Conservation (phyloP, 2,888 invertebrate species). For the Ceraclea dissimilis region DNA sequence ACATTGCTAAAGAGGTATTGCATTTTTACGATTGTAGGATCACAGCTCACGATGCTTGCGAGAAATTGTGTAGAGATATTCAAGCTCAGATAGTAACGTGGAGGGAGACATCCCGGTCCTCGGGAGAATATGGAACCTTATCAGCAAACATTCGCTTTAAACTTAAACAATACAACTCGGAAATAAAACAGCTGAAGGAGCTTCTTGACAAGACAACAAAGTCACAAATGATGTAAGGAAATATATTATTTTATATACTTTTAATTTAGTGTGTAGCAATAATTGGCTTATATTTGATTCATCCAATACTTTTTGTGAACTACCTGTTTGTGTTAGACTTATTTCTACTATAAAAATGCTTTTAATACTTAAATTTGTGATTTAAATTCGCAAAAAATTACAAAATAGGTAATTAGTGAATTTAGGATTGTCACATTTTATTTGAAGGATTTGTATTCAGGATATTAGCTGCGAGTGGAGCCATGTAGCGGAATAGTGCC, state of each 20-base stretch:
- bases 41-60: constrained; percentile 57
- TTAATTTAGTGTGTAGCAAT: no score
- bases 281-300: neutral
- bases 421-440: no score
- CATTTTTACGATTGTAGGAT: constrained; percentile 51
- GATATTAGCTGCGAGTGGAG: no score
- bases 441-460: no score
- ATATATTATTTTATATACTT: constrained; percentile 4
- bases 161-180: constrained; percentile 54
- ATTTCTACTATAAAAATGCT: no score
- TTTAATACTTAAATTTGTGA: no score
- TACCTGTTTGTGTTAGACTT: no score
- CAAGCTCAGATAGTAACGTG: constrained; percentile 53
- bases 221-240: constrained; percentile 37
- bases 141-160: constrained; percentile 52
- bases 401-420: no score
- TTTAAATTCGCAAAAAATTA: no score
- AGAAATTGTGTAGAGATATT: constrained; percentile 54
- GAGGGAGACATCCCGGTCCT: constrained; percentile 44
- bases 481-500: no score
- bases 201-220: constrained; percentile 47
- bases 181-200: constrained; percentile 49
- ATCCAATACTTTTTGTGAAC: no score
- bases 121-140: constrained; percentile 49
- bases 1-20: no score